These are phyloP conservation scores for Prionace glauca DNA, from an alignment of 2,797 vertebrate species.

Conservation along the genomic window DNA sequence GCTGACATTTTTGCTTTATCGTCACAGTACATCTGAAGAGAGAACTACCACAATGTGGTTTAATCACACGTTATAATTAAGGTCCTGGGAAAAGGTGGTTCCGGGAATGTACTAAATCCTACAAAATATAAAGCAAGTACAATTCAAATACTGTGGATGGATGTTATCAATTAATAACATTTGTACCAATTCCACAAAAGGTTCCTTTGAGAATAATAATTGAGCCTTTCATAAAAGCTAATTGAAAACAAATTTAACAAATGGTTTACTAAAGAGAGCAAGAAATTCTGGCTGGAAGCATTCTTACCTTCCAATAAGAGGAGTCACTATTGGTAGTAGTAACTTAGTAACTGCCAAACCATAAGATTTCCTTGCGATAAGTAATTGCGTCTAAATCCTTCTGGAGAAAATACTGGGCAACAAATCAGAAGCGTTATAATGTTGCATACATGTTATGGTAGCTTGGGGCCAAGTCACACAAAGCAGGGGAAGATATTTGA, in stretches of 20 bases:
- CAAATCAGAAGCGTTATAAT: neutral
- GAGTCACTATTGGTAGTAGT: neutral
- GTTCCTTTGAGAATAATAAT: neutral
- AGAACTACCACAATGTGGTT: slow-evolving; percentile 24
- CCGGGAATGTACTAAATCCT: neutral
- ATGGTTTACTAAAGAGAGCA: neutral
- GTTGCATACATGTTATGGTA: neutral
- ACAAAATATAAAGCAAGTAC: neutral
- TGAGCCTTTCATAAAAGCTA: neutral
- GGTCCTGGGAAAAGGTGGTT: neutral
- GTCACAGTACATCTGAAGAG: neutral
- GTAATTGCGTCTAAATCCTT: too few relatives aligned
- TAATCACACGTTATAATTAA: slow-evolving; percentile 23
- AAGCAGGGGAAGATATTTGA: neutral
- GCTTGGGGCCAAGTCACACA: neutral
- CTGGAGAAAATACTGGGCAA: neutral
- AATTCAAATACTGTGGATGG: slow-evolving; percentile 7
- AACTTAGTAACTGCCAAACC: neutral
- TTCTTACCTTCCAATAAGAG: neutral
- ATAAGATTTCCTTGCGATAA: neutral
- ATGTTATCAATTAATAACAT: slow-evolving; percentile 8
- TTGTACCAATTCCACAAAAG: neutral
- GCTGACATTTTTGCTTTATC: slow-evolving; percentile 16
- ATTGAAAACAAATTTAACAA: slow-evolving; percentile 27
- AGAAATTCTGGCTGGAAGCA: neutral